Evolutionary conservation across 2,888 invertebrate species (phyloP).

Genomic region (Heliconius cydno): DNA sequence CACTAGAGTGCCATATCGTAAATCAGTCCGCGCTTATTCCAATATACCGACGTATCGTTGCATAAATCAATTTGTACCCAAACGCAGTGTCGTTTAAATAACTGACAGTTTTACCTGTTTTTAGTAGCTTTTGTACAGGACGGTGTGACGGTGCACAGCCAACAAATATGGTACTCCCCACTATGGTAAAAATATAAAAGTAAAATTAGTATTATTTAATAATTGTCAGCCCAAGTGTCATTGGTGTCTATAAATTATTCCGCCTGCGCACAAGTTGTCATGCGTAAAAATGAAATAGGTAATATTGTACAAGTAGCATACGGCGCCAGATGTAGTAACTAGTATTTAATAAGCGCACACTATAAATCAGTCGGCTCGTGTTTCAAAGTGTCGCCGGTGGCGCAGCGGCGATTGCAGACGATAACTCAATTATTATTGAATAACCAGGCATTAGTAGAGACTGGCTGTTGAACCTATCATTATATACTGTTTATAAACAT

Average conservation of each 20-base stretch:
- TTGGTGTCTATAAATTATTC: neutral
- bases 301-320: neutral
- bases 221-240: too few relatives aligned
- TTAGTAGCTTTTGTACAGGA: neutral
- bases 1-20: slow-evolving; percentile 9
- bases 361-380: slow-evolving; percentile 33
- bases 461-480: neutral
- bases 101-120: neutral
- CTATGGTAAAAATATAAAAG: too few relatives aligned
- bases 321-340: neutral
- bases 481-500: neutral
- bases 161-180: too few relatives aligned
- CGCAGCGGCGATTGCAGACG: slow-evolving; percentile 15
- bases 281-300: neutral
- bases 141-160: too few relatives aligned
- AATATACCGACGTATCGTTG: neutral
- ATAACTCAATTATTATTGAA: slow-evolving; percentile 38
- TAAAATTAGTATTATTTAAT: too few relatives aligned
- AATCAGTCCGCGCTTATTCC: slow-evolving; percentile 16
- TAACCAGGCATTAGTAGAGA: slow-evolving; percentile 22
- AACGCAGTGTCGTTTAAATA: slow-evolving; percentile 19
- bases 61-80: slow-evolving; percentile 29
- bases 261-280: neutral
- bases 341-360: slow-evolving; percentile 25
- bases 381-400: slow-evolving; percentile 28